A percentile compares a stretch with the other conserved stretches of the same genome.
Evolutionary conservation across 2,113 vertebrate genomes (phyloP).

Genomic region (Eupsittula cactorum): DNA sequence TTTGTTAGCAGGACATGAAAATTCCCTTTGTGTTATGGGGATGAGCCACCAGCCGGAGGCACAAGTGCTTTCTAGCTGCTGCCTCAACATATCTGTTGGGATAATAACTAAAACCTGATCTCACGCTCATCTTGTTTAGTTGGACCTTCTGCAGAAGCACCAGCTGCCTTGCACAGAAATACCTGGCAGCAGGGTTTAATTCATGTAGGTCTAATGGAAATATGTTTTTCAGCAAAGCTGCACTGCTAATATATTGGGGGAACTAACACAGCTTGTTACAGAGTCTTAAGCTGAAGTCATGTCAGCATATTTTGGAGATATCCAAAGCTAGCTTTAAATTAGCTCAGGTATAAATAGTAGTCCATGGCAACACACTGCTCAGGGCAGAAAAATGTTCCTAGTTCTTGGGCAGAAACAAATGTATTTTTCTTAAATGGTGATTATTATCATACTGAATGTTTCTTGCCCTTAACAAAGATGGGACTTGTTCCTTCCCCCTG

Average conservation of each 20-base stretch:
- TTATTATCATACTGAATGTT: not conserved
- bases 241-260: not conserved
- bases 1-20: not conserved
- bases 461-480: not conserved
- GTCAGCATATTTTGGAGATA: not conserved
- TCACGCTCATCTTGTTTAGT: not conserved
- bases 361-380: not conserved
- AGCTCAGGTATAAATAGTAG: not conserved
- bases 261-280: not conserved
- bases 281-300: not conserved
- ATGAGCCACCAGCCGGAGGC: not conserved
- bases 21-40: not conserved
- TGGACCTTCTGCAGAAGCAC: not conserved
- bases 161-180: not conserved
- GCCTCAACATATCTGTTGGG: not conserved
- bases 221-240: not conserved
- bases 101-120: not conserved
- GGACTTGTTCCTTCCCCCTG: not conserved
- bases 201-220: not conserved
- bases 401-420: not conserved
- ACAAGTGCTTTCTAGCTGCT: not conserved
- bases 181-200: not conserved
- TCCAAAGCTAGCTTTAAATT: constrained; percentile 5
- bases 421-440: not conserved
- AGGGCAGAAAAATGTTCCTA: not conserved